phyloP scores from a whole-genome alignment of 2,113 vertebrate genomes.

The Rattus norvegicus region GRCr8 NC_086021.1:32139501-32140000 shows the following conservation, averaged over 20 bases:
- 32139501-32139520: background rate
- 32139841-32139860: background rate
- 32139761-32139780: background rate
- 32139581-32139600: background rate
- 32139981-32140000: background rate
- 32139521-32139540: background rate
- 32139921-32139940: background rate
- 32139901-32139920: background rate
- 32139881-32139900: background rate
- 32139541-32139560: background rate
- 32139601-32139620: background rate
- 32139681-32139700: background rate
- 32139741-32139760: background rate
- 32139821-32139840: background rate
- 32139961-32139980: background rate
- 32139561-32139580: background rate
- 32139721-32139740: background rate
- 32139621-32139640: background rate
- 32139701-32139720: background rate
- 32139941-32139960: background rate
- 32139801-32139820: background rate
- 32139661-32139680: background rate
- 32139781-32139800: background rate
- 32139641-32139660: background rate
- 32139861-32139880: background rate